Base-by-base conservation (phyloP, 2,888 invertebrate genomes). In the Tridacna gigas region DNA sequence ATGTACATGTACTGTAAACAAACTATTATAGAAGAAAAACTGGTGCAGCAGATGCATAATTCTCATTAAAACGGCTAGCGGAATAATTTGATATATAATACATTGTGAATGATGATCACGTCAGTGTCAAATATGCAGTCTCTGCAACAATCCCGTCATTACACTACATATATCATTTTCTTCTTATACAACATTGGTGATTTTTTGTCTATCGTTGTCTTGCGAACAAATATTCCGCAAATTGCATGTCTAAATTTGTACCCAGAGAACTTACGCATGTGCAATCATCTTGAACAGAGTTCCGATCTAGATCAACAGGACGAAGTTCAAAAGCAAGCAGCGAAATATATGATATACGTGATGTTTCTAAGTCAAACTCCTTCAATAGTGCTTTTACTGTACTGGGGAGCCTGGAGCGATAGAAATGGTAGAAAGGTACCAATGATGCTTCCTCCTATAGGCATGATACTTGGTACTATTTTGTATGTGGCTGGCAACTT, bases 351-450 rank as follows among this genome's bases (percentile, higher is more conserved):
- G 60, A 91, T 94, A 56, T 83, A 86, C 22, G 91, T 93, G 83
- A 91, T 92, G 76, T 83, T 93, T 15, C 84, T 94, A 26, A 87
- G 93, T 9, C 93, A 94, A 82, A 65, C 92, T 12, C 94, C 94
- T 11, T 93, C 93, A 9, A 81, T 94, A 26, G 80, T 93, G 47
- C 85, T 94, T 20, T 92, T 93, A 37, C 83, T 94, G 69, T 92
- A 93, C 80, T 94, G 94, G 80, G 94, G 94, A 5, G 93, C 93
- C 0, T 94, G 94, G 93, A 94, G 94, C 81, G 94, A 94, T 80
- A 86, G 89, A 71, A 88, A 92, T 66, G 94, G 94, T 0, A 88
- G 94, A 28, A 94, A 93, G 66, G 66, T 91, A 5, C 90, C 90
- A 0, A 91, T 94, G 80, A 88, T 94, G 60, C 81, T 93, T 45